phyloP scores from a whole-genome alignment of 2,888 invertebrate genomes.

The Branchipolynoe longqiensis region DNA sequence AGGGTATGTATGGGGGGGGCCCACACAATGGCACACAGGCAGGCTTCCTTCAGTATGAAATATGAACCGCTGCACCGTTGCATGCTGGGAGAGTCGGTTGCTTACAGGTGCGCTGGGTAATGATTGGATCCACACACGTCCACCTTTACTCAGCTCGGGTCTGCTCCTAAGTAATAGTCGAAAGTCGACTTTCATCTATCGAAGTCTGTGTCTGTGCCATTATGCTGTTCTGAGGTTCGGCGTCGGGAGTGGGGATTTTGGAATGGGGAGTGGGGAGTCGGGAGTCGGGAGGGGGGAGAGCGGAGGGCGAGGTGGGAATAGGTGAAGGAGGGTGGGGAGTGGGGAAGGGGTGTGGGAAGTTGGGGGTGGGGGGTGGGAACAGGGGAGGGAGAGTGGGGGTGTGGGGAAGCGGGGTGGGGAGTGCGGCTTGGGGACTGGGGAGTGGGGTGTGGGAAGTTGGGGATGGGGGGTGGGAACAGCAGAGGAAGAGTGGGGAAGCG shows the following conservation, averaged over 20 bases:
- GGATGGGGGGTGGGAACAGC: too few species aligned
- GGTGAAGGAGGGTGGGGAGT: not conserved
- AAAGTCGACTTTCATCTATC: too few species aligned
- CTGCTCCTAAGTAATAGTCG: too few species aligned
- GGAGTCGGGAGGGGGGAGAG: not conserved
- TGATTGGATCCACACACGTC: not conserved
- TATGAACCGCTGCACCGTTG: conserved; percentile 2
- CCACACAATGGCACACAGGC: not conserved
- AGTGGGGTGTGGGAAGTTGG: not conserved
- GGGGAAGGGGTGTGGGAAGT: not conserved
- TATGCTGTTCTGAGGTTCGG: too few species aligned
- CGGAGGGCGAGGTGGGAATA: too few species aligned
- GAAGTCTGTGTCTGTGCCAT: too few species aligned
- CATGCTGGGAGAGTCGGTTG: not conserved
- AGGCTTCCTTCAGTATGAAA: conserved; percentile 16
- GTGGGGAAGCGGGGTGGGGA: not conserved
- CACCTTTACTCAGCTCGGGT: not conserved
- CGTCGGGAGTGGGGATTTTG: conserved; percentile 23
- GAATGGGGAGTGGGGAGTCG: not conserved
- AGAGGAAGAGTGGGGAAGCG: too few species aligned
- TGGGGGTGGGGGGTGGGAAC: not conserved
- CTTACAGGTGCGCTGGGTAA: conserved; percentile 18
- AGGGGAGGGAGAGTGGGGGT: not conserved
- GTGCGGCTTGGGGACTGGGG: not conserved
- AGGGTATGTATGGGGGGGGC: too few species aligned